Evolutionary conservation across 2,888 invertebrate genomes (phyloP).

Genomic region (Idaea biselata): DNA sequence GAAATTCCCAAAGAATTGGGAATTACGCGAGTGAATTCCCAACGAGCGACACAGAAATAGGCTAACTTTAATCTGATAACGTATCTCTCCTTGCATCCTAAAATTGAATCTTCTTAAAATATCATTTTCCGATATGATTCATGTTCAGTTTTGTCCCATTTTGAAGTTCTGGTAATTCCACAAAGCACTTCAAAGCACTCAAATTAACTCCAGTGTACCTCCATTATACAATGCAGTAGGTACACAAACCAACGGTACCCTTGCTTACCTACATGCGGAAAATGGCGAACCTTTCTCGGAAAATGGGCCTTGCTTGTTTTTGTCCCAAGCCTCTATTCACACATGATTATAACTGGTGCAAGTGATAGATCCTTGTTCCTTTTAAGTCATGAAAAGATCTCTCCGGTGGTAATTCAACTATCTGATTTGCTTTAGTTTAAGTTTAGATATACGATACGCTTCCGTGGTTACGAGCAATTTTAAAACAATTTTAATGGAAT

Average conservation of each 20-base stretch:
- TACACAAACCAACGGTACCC: constrained; percentile 21
- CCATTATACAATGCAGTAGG: not conserved
- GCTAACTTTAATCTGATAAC: no score
- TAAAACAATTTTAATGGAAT: not conserved
- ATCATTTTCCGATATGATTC: no score
- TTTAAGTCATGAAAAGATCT: not conserved
- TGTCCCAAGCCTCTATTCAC: not conserved
- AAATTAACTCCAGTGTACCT: not conserved
- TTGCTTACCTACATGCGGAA: constrained; percentile 19
- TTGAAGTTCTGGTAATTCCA: not conserved
- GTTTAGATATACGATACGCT: not conserved
- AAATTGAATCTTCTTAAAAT: no score
- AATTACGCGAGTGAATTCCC: no score
- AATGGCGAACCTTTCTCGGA: constrained; percentile 29
- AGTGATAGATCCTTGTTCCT: not conserved
- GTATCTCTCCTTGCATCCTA: no score
- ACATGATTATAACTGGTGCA: not conserved
- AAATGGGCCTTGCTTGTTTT: constrained; percentile 16
- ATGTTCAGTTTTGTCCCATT: no score
- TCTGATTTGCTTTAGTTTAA: not conserved
- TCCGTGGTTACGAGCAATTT: not conserved
- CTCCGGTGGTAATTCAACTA: not conserved
- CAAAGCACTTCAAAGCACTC: not conserved
- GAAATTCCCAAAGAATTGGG: no score
- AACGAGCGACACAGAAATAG: no score